Conservation (phyloP, 1,140 invertebrate species). For the Drosophila serrata region DNA sequence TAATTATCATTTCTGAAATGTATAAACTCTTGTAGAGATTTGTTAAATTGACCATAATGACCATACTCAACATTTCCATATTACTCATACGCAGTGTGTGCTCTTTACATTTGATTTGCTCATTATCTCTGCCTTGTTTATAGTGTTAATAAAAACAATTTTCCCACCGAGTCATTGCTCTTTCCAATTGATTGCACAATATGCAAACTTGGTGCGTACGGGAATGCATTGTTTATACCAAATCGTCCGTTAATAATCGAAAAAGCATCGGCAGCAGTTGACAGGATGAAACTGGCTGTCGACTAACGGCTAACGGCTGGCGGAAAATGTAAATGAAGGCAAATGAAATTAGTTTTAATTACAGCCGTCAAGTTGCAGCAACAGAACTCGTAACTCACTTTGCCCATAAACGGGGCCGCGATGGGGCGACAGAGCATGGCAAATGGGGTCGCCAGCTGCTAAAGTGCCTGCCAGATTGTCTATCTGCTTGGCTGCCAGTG, state of each 20-base stretch:
- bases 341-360: conserved; percentile 84
- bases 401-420: conserved; percentile 64
- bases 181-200: conserved; percentile 56
- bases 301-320: conserved; percentile 1
- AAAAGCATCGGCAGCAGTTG: conserved; percentile 7
- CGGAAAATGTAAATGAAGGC: conserved; percentile 63
- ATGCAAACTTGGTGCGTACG: conserved; percentile 54
- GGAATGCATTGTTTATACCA: conserved; percentile 61
- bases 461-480: conserved; percentile 69
- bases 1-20: not conserved
- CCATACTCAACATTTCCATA: not conserved
- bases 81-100: conserved; percentile 53
- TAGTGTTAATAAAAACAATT: conserved; percentile 20
- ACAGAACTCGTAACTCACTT: conserved; percentile 78
- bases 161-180: conserved; percentile 17
- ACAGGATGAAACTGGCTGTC: conserved; percentile 1
- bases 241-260: conserved; percentile 72
- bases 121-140: not conserved
- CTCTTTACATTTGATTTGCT: conserved; percentile 13
- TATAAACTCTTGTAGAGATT: not conserved
- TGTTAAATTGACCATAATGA: not conserved
- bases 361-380: conserved; percentile 77
- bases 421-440: conserved; percentile 57
- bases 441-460: conserved; percentile 68
- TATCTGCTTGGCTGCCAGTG: conserved; percentile 49